phyloP scores from a whole-genome alignment of 2,797 vertebrate species.

The Sternarchorhynchus goeldii region DNA sequence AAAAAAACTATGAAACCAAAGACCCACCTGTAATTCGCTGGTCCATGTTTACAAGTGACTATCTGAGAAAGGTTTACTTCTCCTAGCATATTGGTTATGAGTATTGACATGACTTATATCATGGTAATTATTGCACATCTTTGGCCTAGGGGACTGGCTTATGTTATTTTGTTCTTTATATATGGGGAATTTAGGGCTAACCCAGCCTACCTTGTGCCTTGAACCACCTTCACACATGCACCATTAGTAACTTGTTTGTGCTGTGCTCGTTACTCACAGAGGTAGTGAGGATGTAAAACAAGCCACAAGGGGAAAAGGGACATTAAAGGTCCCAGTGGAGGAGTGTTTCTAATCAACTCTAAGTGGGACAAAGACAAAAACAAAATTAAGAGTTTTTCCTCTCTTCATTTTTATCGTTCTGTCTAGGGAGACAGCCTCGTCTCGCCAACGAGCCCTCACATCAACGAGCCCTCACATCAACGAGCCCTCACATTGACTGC shows the following conservation, averaged over 20 bases:
- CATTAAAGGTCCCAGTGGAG: constrained; percentile 19
- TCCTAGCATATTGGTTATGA: no score
- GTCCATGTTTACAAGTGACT: no score
- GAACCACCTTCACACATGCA: constrained; percentile 18
- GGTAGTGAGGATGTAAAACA: constrained; percentile 26
- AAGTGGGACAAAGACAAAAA: constrained; percentile 31
- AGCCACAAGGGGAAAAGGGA: constrained; percentile 18
- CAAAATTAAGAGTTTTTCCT: constrained; percentile 6
- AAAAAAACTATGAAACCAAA: no score
- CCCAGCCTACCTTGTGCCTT: neutral
- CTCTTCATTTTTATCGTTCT: constrained; percentile 22
- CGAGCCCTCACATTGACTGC: neutral
- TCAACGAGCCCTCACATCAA: neutral
- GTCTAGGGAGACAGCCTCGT: constrained; percentile 16
- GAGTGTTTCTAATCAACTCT: constrained; percentile 43
- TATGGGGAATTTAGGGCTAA: no score
- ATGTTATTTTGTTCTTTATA: no score
- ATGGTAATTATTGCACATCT: no score
- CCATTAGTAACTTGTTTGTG: constrained; percentile 43
- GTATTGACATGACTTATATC: no score
- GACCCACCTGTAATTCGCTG: no score
- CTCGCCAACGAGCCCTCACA: neutral
- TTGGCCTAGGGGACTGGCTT: no score
- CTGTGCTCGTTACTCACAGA: constrained; percentile 18
- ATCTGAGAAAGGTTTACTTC: no score